Conservation (phyloP, 2,113 vertebrate species). For the Lipotes vexillifer region DNA sequence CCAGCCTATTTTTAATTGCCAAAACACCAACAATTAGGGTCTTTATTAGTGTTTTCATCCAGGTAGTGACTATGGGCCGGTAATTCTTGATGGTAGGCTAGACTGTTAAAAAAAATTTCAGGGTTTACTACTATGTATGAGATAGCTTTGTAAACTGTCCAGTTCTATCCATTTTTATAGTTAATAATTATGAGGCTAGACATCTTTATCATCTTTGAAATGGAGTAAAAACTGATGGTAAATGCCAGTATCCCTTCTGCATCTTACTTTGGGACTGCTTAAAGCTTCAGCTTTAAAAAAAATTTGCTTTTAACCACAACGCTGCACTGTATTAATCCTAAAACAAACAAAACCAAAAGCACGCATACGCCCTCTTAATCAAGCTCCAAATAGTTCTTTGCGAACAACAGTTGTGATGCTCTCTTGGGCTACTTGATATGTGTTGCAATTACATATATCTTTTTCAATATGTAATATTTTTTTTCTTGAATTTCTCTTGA, state of each 20-base stretch:
- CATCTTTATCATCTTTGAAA: not conserved
- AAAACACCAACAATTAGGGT: not conserved
- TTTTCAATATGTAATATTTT: not conserved
- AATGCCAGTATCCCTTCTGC: not conserved
- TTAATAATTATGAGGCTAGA: not conserved
- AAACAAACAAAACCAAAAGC: not conserved
- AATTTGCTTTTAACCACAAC: not conserved
- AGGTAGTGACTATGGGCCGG: not conserved
- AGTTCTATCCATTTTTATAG: not conserved
- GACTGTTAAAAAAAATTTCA: not conserved
- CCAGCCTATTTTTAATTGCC: not conserved
- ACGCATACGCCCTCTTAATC: rapidly evolving
- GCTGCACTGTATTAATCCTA: not conserved
- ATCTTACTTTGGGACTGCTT: not conserved
- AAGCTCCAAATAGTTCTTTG: not conserved
- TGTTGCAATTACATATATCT: not conserved
- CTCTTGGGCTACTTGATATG: not conserved
- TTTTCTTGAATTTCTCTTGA: not conserved
- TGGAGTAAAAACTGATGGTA: not conserved
- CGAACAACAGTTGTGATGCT: not conserved
- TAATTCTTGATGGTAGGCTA: not conserved
- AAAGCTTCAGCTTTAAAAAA: not conserved
- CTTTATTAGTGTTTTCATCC: not conserved
- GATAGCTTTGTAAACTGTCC: not conserved
- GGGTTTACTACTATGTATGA: not conserved